phyloP scores from a whole-genome alignment of 2,888 invertebrate genomes.

The Megaustenia siamemsis region DNA sequence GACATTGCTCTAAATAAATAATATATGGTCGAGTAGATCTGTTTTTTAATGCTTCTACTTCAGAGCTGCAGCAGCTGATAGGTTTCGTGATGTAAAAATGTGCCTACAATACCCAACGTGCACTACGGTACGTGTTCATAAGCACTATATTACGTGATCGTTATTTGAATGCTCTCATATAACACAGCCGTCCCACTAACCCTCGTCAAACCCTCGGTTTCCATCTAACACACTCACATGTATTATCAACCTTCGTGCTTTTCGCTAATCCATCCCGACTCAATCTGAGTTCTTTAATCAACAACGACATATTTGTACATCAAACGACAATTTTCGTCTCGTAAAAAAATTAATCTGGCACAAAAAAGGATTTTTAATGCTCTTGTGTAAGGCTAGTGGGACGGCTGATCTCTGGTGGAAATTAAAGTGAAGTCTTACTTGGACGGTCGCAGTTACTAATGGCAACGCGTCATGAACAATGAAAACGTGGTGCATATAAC shows the following conservation, averaged over 20 bases:
- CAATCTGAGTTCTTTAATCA: slow-evolving; percentile 16
- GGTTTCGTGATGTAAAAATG: not conserved
- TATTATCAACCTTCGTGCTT: slow-evolving; percentile 20
- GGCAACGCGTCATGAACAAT: not conserved
- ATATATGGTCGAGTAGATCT: too few species aligned
- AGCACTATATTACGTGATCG: not conserved
- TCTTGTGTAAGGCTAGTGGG: slow-evolving; percentile 17
- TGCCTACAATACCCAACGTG: slow-evolving; percentile 13
- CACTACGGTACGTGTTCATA: not conserved
- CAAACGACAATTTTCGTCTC: not conserved
- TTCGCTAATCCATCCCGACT: slow-evolving; percentile 18
- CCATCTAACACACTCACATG: not conserved
- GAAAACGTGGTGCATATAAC: not conserved
- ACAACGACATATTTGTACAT: not conserved
- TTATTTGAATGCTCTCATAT: not conserved
- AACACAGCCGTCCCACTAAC: slow-evolving; percentile 13
- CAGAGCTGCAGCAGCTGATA: slow-evolving; percentile 40
- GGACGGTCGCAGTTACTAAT: not conserved
- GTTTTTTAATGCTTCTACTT: too few species aligned
- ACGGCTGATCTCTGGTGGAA: not conserved
- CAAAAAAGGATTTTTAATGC: not conserved
- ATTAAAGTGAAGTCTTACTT: slow-evolving; percentile 12
- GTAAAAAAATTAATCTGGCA: not conserved
- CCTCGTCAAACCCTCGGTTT: not conserved
- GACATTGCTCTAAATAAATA: too few species aligned